Percentiles rank a stretch among this genome's conserved stretches.
Evolutionary conservation across 2,113 vertebrate genomes (phyloP).

Genomic region (Cromileptes altivelis): DNA sequence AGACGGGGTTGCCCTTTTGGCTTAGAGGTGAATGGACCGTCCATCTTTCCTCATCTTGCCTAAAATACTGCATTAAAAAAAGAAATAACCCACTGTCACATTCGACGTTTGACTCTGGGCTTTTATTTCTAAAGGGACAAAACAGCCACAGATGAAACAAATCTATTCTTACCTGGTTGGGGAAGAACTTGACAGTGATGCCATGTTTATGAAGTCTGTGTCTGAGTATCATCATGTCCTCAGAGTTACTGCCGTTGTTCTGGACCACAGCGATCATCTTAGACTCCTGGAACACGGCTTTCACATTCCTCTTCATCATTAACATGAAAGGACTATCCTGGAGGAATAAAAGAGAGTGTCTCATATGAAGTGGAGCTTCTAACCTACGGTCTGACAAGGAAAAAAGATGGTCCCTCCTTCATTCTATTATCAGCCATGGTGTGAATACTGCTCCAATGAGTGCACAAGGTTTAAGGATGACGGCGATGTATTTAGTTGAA

Average conservation of each 20-base stretch:
- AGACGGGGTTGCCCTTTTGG: background rate
- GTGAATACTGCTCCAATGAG: background rate
- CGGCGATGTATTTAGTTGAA: no score
- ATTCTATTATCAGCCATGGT: background rate
- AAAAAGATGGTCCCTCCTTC: no score
- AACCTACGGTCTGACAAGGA: background rate
- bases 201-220: slow-evolving; percentile 86
- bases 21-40: no score
- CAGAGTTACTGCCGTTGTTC: slow-evolving; percentile 79
- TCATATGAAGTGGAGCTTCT: background rate
- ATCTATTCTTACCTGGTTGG: slow-evolving; percentile 85
- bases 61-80: background rate
- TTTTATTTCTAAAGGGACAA: background rate
- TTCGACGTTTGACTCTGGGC: no score
- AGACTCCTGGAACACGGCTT: slow-evolving; percentile 80
- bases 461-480: background rate
- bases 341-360: background rate
- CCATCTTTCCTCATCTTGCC: no score
- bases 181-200: slow-evolving; percentile 87
- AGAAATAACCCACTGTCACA: background rate
- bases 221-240: slow-evolving; percentile 86
- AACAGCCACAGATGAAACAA: no score
- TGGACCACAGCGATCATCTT: slow-evolving; percentile 93
- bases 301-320: slow-evolving; percentile 82
- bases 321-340: slow-evolving; percentile 83